These are phyloP conservation scores for Champsocephalus gunnari DNA, from an alignment of 2,797 vertebrate species.

Conservation along the genomic window DNA sequence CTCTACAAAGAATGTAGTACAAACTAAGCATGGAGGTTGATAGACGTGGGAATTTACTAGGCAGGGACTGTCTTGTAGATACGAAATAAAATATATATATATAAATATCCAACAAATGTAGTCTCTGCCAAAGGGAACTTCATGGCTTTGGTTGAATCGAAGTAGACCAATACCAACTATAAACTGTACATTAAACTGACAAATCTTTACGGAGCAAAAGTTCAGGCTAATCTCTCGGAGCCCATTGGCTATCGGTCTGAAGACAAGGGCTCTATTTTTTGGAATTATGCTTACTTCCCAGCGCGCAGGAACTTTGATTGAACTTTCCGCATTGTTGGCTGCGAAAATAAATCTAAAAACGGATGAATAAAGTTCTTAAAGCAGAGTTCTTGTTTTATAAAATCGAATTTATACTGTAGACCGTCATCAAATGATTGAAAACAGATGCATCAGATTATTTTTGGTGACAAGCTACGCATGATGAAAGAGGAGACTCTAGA, in stretches of 20 bases:
- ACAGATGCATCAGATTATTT: slow-evolving; percentile 11
- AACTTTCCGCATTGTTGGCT: neutral
- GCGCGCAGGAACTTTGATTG: neutral
- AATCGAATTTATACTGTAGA: neutral
- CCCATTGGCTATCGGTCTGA: too few species aligned
- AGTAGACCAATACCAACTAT: neutral
- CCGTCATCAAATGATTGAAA: neutral
- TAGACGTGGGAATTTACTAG: neutral
- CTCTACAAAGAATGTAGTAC: neutral
- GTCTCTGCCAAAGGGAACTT: neutral
- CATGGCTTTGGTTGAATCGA: slow-evolving; percentile 1
- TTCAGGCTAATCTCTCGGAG: neutral
- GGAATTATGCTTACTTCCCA: neutral
- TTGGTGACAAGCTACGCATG: slow-evolving; percentile 7
- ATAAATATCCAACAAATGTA: neutral
- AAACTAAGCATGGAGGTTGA: neutral
- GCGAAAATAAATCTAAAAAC: neutral
- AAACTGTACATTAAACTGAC: neutral
- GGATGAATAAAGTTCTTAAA: neutral
- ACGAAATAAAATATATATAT: neutral
- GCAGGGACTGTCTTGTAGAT: neutral
- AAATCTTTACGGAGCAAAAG: neutral
- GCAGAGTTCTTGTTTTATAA: slow-evolving; percentile 1
- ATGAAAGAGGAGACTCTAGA: slow-evolving; percentile 20
- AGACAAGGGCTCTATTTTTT: too few species aligned